Base-by-base conservation (phyloP, 2,113 vertebrate species). In the Isurus oxyrinchus region DNA sequence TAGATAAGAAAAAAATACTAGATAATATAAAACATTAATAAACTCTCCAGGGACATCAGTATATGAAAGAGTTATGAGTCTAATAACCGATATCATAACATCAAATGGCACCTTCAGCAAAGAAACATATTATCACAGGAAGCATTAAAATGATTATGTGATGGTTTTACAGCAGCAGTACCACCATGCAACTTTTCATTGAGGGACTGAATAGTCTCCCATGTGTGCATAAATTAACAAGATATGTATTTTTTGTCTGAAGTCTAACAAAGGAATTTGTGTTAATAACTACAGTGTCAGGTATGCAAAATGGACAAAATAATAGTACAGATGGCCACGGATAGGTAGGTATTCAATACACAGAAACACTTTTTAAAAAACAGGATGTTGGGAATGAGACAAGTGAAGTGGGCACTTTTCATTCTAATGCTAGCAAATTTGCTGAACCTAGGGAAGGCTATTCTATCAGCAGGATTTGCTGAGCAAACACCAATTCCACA, bases 61-160 rank as follows among this genome's bases (percentile, higher is more conserved):
- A 90, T 31, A 90, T 90, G 87, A 90, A 90, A 90, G 87, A 90
- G 87, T 90, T 55, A 90, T 90, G 87, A 90, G 87, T 57, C 53
- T 90, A 90, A 90, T 57, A 90, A 31, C 87, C 25, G 31, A 90
- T 31, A 57, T 90, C 53, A 90, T 57, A 55, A 55, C 25, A 57
- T 90, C 87, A 90, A 55, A 90, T 57, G 25, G 87, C 1, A 27
- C 53, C 53, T 90, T 53, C 49, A 90, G 25, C 87, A 90, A 57
- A 90, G 87, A 90, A 57, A 90, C 57, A 57, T 27, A 57, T 90
- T 27, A 90, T 55, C 53, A 55, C 87, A 90, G 6, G 49, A 90
- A 90, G 53, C 87, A 90, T 90, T 90, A 57, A 57, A 90, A 57
- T 84, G 40, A 84, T 57, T 84, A 76, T 35, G 40, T 84, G 79